Percentiles rank a stretch among this genome's conserved stretches.
phyloP scores from a whole-genome alignment of 2,888 invertebrate genomes.

The Nomada ferruginata region DNA sequence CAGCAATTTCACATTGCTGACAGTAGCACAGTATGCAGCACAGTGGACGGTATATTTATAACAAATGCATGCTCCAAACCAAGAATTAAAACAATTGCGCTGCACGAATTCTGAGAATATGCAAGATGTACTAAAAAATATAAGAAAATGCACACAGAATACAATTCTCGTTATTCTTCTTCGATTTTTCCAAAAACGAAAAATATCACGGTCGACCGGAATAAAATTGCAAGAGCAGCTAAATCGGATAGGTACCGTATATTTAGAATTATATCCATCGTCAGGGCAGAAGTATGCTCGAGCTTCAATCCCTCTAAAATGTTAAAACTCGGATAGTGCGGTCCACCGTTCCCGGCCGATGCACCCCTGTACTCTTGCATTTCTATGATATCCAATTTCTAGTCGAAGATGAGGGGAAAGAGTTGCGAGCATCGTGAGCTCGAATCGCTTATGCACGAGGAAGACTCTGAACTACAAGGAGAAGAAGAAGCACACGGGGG shows the following conservation, averaged over 20 bases:
- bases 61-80: too few relatives aligned
- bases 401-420: constrained; percentile 40
- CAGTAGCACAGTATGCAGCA: too few relatives aligned
- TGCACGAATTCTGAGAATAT: too few relatives aligned
- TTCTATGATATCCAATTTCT: constrained; percentile 64
- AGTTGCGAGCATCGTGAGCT: constrained; percentile 21
- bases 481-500: neutral
- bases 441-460: constrained; percentile 30
- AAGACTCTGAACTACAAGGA: neutral
- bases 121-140: too few relatives aligned
- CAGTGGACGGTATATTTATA: too few relatives aligned
- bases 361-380: constrained; percentile 39
- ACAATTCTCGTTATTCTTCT: constrained; percentile 11
- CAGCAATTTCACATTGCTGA: too few relatives aligned
- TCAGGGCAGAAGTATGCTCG: neutral
- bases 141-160: too few relatives aligned
- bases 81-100: too few relatives aligned
- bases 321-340: constrained; percentile 13
- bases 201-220: neutral
- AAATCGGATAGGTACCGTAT: constrained; percentile 10
- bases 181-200: neutral
- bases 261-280: constrained; percentile 34
- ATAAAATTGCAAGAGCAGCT: constrained; percentile 1
- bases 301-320: constrained; percentile 5
- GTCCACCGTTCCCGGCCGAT: constrained; percentile 10